Evolutionary conservation across 2,888 invertebrate species (phyloP), one percentile per base, ranked within the genome.

Genomic region (Pharmacophagus antenor): DNA sequence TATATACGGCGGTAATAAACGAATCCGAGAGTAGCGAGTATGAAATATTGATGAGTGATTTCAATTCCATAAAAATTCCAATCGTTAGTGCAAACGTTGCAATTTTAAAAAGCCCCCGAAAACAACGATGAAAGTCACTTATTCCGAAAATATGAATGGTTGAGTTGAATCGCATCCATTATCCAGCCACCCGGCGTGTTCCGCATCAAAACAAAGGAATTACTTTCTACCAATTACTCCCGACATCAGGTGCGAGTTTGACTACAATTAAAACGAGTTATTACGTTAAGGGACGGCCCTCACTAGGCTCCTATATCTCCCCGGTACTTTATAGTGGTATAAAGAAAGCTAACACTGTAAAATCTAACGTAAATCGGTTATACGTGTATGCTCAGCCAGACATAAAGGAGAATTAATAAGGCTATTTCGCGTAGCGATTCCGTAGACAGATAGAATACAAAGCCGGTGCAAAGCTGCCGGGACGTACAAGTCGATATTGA

Each of bases 401-500:
- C 82, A 80, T 88, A 85, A 88, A 88, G 76, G 82, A 78, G 86
- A 86, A 89, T 90, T 90, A 90, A 90, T 88, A 89, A 86, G 87
- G 76, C 84, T 70, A 85, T 89, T 88, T 72, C 79, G 77, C 65
- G 72, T 69, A 84, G 74, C 83, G 84, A 85, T 87, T 80, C 75
- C 68, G 77, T 72, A 84, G 82, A 84, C 79, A 76, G 78, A 84
- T 82, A 82, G 76, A 67, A 62, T 67, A 63, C 71, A 69, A 70
- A 74, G 67, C 67, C 66, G 58, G 67, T 73, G 72, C 70, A 81
- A 82, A 80, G 76, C 80, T 74, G 65, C 66, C 41, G 69, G 81
- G 79, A 80, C 79, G 74, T 80, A 81, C 75, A 74, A 63, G 70
- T 64, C 76, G 79, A 82, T 85, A 88, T 88, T 87, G 87, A 88